phyloP scores from a whole-genome alignment of 1,140 invertebrate species.

The Reticulitermes speratus region DNA sequence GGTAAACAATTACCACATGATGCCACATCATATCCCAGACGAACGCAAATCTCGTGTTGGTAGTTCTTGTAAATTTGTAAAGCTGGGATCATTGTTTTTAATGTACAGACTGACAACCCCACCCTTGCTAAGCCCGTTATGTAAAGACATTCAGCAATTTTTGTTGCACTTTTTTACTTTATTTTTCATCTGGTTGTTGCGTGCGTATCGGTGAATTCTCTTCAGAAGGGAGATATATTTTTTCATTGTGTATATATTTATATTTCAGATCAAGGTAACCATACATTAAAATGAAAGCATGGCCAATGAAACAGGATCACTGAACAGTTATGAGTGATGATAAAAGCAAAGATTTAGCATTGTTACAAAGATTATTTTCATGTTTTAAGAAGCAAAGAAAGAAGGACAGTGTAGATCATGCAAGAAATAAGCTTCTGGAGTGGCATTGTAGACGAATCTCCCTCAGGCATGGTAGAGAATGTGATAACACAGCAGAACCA shows the following conservation, averaged over 20 bases:
- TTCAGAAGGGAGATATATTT: not conserved
- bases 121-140: too few relatives aligned
- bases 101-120: too few relatives aligned
- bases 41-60: too few relatives aligned
- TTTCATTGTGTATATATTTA: not conserved
- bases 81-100: too few relatives aligned
- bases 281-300: not conserved
- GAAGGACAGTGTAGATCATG: not conserved
- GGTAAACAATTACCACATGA: too few relatives aligned
- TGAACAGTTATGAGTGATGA: not conserved
- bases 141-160: too few relatives aligned
- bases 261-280: not conserved
- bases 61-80: too few relatives aligned
- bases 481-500: not conserved
- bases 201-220: not conserved
- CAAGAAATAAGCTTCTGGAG: conserved; percentile 6
- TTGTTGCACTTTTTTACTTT: too few relatives aligned
- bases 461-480: not conserved
- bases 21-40: too few relatives aligned
- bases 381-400: not conserved
- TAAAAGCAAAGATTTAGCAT: not conserved
- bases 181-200: too few relatives aligned
- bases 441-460: not conserved
- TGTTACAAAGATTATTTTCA: conserved; percentile 4
- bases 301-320: not conserved